Percentiles rank a stretch among this genome's conserved stretches.
phyloP scores from a whole-genome alignment of 2,113 vertebrate genomes.

The Willisornis vidua region DNA sequence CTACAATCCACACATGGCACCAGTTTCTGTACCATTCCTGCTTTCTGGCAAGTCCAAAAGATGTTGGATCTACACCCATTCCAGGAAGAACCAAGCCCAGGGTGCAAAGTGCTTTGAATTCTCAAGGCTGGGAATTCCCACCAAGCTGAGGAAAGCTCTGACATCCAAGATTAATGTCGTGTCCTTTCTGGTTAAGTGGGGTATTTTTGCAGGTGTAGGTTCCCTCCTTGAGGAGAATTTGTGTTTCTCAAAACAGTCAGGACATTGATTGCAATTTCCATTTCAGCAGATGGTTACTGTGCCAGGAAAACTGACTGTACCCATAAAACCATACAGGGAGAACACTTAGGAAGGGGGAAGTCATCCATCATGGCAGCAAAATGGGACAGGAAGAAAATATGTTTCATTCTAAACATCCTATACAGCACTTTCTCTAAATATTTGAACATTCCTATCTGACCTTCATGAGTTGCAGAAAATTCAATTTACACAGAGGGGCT shows the following conservation, averaged over 20 bases:
- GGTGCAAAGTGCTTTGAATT: not conserved
- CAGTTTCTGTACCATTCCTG: not conserved
- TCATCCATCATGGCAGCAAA: constrained; percentile 26
- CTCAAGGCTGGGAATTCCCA: constrained; percentile 14
- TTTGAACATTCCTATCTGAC: constrained; percentile 31
- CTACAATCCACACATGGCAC: not conserved
- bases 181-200: constrained; percentile 23
- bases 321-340: not conserved
- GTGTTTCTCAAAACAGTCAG: constrained; percentile 12
- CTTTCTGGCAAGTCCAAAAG: not conserved
- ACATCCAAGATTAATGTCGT: constrained; percentile 10
- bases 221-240: constrained; percentile 4
- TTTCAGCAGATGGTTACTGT: not conserved
- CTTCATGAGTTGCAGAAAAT: not conserved
- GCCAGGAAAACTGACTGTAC: not conserved
- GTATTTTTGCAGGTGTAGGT: constrained; percentile 27
- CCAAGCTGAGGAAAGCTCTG: not conserved
- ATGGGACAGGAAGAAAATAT: constrained; percentile 54
- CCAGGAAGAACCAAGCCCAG: not conserved
- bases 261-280: constrained; percentile 33
- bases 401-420: constrained; percentile 31
- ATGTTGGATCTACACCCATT: not conserved
- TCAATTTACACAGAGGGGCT: not conserved
- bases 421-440: constrained; percentile 43
- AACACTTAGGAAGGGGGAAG: constrained; percentile 27